These are phyloP conservation scores for Phalanger gymnotis DNA, from an alignment of 2,797 vertebrate species.

Conservation along the genomic window DNA sequence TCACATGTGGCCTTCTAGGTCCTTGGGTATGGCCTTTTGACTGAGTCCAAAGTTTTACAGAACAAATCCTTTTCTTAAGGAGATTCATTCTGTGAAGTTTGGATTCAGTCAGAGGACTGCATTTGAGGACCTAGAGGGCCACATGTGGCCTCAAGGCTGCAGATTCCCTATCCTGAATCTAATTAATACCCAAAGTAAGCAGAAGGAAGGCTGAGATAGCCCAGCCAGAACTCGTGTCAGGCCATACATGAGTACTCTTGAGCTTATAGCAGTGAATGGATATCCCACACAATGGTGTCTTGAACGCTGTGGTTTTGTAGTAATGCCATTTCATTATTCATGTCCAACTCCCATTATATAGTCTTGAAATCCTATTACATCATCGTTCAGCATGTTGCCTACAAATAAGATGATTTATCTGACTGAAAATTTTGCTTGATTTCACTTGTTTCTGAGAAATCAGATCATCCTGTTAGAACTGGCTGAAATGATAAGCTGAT, in stretches of 20 bases:
- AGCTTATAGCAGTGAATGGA: not conserved
- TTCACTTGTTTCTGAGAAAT: not conserved
- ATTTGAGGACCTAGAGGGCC: too few species aligned
- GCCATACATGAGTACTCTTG: not conserved
- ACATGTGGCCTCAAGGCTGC: too few species aligned
- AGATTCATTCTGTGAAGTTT: too few species aligned
- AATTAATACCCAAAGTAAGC: not conserved
- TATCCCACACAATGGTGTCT: not conserved
- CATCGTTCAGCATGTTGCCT: not conserved
- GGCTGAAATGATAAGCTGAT: not conserved
- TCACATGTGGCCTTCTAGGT: too few species aligned
- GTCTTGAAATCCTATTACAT: not conserved
- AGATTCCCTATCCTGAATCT: accelerated
- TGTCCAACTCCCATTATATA: not conserved
- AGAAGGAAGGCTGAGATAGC: not conserved
- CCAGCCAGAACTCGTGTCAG: not conserved
- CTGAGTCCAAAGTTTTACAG: too few species aligned
- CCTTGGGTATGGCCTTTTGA: too few species aligned
- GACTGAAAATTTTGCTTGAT: not conserved
- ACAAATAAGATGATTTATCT: not conserved
- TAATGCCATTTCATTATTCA: not conserved
- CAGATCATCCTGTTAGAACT: not conserved
- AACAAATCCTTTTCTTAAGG: too few species aligned
- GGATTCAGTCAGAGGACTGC: too few species aligned
- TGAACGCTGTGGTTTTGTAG: not conserved